A percentile compares a stretch with the other conserved stretches of the same genome.
Evolutionary conservation across 2,113 vertebrate species (phyloP).

Genomic region (Martes martes): DNA sequence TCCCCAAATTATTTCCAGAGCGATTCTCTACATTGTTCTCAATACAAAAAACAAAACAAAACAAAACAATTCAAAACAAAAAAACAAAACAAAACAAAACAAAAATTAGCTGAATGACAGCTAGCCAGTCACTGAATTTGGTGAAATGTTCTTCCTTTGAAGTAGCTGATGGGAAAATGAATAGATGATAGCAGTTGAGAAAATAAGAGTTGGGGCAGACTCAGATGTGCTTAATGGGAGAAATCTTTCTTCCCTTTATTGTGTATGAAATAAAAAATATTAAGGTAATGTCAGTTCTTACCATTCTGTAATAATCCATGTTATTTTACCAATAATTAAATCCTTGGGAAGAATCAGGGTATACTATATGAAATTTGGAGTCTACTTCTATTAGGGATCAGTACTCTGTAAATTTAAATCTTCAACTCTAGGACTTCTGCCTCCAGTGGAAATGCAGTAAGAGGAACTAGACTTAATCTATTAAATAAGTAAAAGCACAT

Average conservation of each 20-base stretch:
- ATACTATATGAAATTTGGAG: neutral
- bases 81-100: neutral
- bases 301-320: neutral
- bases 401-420: neutral
- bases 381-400: neutral
- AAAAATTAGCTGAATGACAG: neutral
- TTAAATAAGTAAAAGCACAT: neutral
- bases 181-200: neutral
- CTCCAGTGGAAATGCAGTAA: neutral
- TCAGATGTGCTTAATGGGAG: neutral
- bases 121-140: neutral
- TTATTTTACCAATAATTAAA: neutral
- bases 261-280: neutral
- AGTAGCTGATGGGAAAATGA: neutral
- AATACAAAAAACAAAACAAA: neutral
- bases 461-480: neutral
- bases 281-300: neutral
- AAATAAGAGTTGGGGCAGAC: neutral
- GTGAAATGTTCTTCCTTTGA: neutral
- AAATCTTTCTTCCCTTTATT: neutral
- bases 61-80: neutral
- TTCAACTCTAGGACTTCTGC: neutral
- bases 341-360: neutral
- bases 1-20: neutral
- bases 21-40: neutral